phyloP scores from a whole-genome alignment of 1,140 invertebrate species.

The Euura saliciscinereae region DNA sequence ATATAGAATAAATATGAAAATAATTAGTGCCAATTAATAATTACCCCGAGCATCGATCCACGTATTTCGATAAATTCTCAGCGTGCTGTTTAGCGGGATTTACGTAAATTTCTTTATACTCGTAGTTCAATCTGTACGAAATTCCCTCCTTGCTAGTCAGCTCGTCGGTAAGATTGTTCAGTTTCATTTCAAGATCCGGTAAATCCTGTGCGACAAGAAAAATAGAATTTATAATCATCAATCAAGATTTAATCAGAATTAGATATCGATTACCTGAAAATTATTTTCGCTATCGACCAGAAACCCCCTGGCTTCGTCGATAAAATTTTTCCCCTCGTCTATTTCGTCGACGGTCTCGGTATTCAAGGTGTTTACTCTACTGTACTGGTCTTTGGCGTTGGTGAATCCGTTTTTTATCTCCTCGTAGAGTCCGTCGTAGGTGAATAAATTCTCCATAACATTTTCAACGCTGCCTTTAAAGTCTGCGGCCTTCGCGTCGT shows the following conservation, averaged over 20 bases:
- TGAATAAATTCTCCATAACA: constrained; percentile 49
- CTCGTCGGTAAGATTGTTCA: constrained; percentile 51
- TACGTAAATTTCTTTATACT: constrained; percentile 71
- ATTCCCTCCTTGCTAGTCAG: constrained; percentile 66
- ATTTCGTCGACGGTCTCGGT: constrained; percentile 35
- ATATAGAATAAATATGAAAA: too few relatives aligned
- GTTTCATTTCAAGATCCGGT: constrained; percentile 43
- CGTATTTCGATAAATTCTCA: constrained; percentile 65
- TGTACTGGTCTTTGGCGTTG: constrained; percentile 31
- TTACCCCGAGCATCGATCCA: constrained; percentile 67
- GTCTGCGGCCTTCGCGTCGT: constrained; percentile 45
- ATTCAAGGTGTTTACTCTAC: constrained; percentile 33
- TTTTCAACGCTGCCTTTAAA: constrained; percentile 43
- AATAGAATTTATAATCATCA: not conserved
- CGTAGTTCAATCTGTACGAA: constrained; percentile 69
- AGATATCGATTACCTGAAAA: constrained; percentile 39
- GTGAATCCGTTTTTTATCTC: constrained; percentile 42
- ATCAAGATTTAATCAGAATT: too few relatives aligned
- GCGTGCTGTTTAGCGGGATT: constrained; percentile 72
- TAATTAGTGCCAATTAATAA: constrained; percentile 11
- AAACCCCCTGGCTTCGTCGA: constrained; percentile 41
- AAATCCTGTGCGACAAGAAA: constrained; percentile 36
- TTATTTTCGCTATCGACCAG: constrained; percentile 49
- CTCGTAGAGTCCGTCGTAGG: constrained; percentile 48
- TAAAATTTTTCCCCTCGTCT: constrained; percentile 41